Conservation (phyloP, 2,797 vertebrate species). For the Antrozous pallidus region DNA sequence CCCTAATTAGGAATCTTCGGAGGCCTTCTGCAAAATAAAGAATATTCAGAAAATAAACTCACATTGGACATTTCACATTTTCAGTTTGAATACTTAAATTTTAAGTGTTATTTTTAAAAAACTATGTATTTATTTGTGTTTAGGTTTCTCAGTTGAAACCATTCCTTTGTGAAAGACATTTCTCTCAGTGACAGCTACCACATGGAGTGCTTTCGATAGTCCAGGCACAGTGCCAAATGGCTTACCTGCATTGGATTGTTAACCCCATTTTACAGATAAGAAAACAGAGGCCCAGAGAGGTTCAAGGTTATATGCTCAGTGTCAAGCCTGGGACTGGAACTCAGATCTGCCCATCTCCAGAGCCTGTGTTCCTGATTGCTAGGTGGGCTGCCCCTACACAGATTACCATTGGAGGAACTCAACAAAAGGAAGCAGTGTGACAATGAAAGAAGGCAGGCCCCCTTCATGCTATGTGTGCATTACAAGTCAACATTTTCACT, state of each 20-base stretch:
- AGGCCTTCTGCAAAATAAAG: not conserved
- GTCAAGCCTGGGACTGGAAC: not conserved
- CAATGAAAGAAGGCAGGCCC: accelerated
- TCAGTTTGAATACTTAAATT: not conserved
- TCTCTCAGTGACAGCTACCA: not conserved
- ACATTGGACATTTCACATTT: not conserved
- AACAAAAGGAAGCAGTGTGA: not conserved
- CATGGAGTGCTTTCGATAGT: not conserved
- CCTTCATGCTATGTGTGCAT: not conserved
- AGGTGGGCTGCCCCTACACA: too few species aligned
- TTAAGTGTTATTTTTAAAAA: not conserved
- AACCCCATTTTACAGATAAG: not conserved
- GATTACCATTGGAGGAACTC: not conserved
- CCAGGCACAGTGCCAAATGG: not conserved
- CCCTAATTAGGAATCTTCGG: not conserved
- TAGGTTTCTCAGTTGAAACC: not conserved
- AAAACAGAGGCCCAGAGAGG: not conserved
- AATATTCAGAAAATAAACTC: not conserved
- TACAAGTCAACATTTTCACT: not conserved
- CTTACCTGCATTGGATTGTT: not conserved
- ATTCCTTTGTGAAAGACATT: not conserved
- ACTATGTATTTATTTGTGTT: not conserved
- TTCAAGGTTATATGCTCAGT: not conserved
- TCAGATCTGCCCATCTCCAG: not conserved
- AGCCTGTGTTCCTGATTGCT: not conserved